Conservation (phyloP, 2,113 vertebrate species). For the Vireo altiloquus region DNA sequence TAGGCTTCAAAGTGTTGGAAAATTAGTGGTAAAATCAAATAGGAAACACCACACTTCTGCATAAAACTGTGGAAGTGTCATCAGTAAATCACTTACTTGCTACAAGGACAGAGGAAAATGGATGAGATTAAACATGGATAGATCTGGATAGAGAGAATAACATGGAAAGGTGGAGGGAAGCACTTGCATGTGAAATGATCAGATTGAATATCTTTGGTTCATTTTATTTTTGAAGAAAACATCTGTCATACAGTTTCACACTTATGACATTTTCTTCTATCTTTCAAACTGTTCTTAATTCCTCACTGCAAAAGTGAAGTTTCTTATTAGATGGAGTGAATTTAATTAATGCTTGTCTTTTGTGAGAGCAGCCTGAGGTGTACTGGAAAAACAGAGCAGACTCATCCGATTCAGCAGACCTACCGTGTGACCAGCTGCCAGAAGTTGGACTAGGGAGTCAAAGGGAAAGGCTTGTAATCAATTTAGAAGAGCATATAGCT, state of each 20-base stretch:
- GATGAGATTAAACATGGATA: background rate
- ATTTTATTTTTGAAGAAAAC: background rate
- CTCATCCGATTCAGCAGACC: background rate
- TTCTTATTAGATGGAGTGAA: background rate
- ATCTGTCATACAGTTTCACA: background rate
- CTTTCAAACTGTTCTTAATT: constrained; percentile 3
- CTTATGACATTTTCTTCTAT: background rate
- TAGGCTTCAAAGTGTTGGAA: background rate
- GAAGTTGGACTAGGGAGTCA: background rate
- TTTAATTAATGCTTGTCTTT: constrained; percentile 18
- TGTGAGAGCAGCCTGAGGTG: background rate
- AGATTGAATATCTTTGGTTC: background rate
- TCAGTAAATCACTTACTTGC: background rate
- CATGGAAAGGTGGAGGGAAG: background rate
- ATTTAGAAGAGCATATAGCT: background rate
- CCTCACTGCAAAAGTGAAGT: background rate
- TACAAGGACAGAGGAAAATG: background rate
- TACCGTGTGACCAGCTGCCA: constrained; percentile 20
- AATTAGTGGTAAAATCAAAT: background rate
- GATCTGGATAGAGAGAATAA: background rate
- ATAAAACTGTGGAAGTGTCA: background rate
- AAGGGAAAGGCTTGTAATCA: background rate
- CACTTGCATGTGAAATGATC: background rate
- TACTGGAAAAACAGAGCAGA: background rate
- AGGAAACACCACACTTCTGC: background rate